Base-by-base conservation (phyloP, 2,797 vertebrate genomes). In the Galaxias olidus region DNA sequence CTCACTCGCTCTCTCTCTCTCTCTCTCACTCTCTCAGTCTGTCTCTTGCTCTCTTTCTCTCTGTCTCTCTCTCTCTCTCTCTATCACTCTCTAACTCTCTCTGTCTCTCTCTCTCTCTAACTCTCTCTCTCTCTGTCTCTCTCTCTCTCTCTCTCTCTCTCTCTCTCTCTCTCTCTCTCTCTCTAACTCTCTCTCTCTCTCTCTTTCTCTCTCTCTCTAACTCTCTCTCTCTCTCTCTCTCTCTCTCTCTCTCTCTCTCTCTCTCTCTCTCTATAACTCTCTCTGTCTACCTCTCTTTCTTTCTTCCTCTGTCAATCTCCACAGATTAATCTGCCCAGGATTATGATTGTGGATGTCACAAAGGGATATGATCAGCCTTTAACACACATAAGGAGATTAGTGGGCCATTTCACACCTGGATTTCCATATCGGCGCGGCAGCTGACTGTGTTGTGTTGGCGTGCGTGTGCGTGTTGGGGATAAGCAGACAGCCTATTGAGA, bases 101-200 rank as follows among this genome's bases (percentile, higher is more conserved):
- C n/a, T n/a, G n/a, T n/a, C n/a, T n/a, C n/a, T n/a, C n/a, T n/a
- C 1, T 14, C 12, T 10, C 53, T n/a, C 20, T 41, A 9, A n/a
- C 19, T 14, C 53, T 48, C 19, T 3, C 20, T 72, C 44, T 72
- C 51, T 30, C 30, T 30, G 2, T 30, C 30, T 30, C 30, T 30
- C 30, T 46, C 15, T 17, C 58, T 47, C 43, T 65, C 30, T 57
- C 57, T 11, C 20, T 49, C 20, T 61, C 13, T 61, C 59, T 40
- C 46, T n/a, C 59, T 15, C 47, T 15, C 20, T 42, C 46, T 49
- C 43, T 13, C 5, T 49, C 10, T 40, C 4, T 43, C 60, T n/a
- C 0, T 15, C n/a, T 18, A 4, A 4, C 48, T 40, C 48, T 43
- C 60, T 51, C 48, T 40, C 0, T 42, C 10, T 41, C 48, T 4